These are phyloP conservation scores for Xiphophorus maculatus DNA, from an alignment of 2,113 vertebrate genomes.

Conservation along the genomic window DNA sequence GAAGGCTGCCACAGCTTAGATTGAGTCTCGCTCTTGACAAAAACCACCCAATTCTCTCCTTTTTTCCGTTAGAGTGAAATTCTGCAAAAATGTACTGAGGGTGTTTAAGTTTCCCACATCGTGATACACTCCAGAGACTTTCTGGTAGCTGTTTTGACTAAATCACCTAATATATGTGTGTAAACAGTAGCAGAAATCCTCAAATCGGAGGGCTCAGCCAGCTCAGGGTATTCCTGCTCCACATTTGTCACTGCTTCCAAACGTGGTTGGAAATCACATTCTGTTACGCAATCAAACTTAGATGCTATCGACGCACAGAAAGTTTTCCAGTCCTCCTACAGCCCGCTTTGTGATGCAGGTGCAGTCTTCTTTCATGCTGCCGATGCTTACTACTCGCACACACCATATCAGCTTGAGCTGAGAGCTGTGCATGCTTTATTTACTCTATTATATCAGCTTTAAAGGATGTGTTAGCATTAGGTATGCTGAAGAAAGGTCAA, in stretches of 20 bases:
- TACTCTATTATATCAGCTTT: conserved; percentile 2
- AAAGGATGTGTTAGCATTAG: not conserved
- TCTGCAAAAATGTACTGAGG: conserved; percentile 7
- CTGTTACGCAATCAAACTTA: conserved; percentile 58
- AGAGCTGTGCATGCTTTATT: conserved; percentile 4
- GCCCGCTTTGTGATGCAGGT: conserved; percentile 48
- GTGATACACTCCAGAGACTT: not conserved
- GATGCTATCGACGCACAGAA: conserved; percentile 47
- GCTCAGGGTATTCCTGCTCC: conserved; percentile 57
- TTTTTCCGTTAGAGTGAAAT: conserved; percentile 48
- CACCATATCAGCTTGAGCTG: not conserved
- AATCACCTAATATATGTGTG: not conserved
- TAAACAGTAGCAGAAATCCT: not conserved
- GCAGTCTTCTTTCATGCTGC: conserved; percentile 38
- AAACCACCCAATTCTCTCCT: conserved; percentile 42
- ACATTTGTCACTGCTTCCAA: conserved; percentile 39
- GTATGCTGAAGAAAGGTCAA: conserved; percentile 18
- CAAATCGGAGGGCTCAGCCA: not conserved
- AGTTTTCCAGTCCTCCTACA: conserved; percentile 56
- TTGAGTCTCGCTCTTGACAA: conserved; percentile 31
- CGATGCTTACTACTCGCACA: conserved; percentile 10
- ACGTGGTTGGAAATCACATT: conserved; percentile 73
- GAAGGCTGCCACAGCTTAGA: conserved; percentile 40
- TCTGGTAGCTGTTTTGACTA: not conserved
- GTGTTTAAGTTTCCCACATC: conserved; percentile 2